phyloP scores from a whole-genome alignment of 2,113 vertebrate species.

The Rhinoderma darwinii region DNA sequence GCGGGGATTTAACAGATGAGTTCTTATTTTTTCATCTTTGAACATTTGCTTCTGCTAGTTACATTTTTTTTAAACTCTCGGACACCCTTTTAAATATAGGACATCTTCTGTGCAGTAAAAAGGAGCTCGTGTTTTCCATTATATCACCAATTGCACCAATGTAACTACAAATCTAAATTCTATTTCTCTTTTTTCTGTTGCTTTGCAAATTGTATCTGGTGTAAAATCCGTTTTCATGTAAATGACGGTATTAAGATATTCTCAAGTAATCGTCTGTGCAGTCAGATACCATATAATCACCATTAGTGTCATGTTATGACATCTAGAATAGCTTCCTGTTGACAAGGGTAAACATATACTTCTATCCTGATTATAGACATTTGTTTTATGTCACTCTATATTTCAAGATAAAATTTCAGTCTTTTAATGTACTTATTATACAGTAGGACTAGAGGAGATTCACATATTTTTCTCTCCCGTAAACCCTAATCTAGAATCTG shows the following conservation, averaged over 20 bases:
- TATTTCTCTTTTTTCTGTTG: background rate
- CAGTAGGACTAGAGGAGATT: background rate
- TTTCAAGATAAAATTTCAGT: background rate
- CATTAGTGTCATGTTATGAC: constrained; percentile 19
- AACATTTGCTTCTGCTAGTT: too few species aligned
- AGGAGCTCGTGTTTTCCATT: background rate
- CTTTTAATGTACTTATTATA: constrained; percentile 21
- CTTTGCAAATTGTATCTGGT: background rate
- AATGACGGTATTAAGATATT: background rate
- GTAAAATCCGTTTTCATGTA: background rate
- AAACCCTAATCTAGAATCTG: too few species aligned
- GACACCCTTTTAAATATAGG: too few species aligned
- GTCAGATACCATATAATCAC: constrained; percentile 14
- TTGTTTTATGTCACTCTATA: background rate
- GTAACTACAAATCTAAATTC: background rate
- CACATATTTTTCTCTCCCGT: background rate
- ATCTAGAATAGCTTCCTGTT: background rate
- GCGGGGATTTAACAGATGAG: too few species aligned
- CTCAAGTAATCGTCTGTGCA: background rate
- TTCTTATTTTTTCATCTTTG: too few species aligned
- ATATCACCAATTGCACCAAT: background rate
- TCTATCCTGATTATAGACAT: background rate
- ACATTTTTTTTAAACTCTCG: too few species aligned
- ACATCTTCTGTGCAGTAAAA: background rate
- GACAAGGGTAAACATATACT: constrained; percentile 1